Evolutionary conservation across 2,113 vertebrate species (phyloP).

Genomic region (Rostratula benghalensis): DNA sequence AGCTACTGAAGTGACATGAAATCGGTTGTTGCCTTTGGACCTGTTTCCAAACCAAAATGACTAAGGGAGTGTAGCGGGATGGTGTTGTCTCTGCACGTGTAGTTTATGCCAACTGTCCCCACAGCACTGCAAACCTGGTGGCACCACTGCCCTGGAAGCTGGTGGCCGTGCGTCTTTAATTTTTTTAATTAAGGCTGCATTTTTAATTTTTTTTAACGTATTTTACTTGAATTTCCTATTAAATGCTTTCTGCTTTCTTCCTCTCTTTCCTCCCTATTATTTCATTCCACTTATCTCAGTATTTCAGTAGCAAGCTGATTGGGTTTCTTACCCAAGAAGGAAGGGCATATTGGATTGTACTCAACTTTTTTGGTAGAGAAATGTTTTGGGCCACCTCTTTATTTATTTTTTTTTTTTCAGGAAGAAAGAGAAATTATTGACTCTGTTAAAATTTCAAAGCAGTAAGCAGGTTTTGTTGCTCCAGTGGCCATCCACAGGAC

Average conservation of each 20-base stretch:
- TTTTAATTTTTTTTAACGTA: too few relatives aligned
- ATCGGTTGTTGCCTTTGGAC: accelerated
- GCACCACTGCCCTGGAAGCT: not conserved
- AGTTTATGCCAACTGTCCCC: not conserved
- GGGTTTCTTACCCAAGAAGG: not conserved
- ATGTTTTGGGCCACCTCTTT: not conserved
- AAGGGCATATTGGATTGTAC: not conserved
- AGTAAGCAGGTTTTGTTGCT: not conserved
- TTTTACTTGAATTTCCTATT: not conserved
- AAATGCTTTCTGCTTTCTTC: not conserved
- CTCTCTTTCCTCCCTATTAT: not conserved
- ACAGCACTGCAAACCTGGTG: not conserved
- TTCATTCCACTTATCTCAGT: not conserved
- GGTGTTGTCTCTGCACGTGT: accelerated
- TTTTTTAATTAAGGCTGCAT: not conserved
- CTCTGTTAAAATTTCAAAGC: not conserved
- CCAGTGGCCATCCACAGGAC: not conserved
- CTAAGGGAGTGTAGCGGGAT: not conserved
- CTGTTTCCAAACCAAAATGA: not conserved
- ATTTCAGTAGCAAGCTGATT: not conserved
- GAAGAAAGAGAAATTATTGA: not conserved
- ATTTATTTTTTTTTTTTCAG: not conserved
- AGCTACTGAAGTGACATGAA: not conserved
- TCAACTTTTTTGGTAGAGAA: not conserved
- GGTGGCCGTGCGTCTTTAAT: not conserved